These are phyloP conservation scores for Ornithoptera priamus DNA, from an alignment of 2,888 invertebrate species.

Conservation along the genomic window DNA sequence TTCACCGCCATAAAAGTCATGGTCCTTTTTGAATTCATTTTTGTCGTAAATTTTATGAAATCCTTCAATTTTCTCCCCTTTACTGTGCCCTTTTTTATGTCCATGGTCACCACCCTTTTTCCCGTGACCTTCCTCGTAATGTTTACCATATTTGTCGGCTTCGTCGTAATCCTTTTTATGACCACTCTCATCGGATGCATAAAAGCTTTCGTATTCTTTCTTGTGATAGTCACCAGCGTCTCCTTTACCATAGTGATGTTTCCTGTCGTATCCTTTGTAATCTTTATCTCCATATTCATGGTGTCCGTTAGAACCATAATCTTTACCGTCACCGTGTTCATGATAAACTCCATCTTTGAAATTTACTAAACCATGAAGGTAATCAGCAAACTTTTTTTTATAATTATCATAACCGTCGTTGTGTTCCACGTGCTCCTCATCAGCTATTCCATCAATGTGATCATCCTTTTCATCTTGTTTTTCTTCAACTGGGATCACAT, in stretches of 20 bases:
- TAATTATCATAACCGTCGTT: constrained; percentile 54
- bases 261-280: constrained; percentile 72
- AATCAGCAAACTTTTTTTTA: constrained; percentile 55
- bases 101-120: constrained; percentile 77
- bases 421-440: constrained; percentile 60
- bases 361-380: constrained; percentile 54
- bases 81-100: constrained; percentile 75
- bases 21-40: constrained; percentile 86
- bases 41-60: constrained; percentile 85
- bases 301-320: constrained; percentile 64
- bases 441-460: constrained; percentile 52
- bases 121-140: constrained; percentile 72
- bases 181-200: constrained; percentile 72
- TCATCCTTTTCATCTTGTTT: constrained; percentile 50
- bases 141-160: constrained; percentile 72
- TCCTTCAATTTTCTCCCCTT: constrained; percentile 83
- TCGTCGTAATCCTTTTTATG: constrained; percentile 76
- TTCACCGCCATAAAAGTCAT: constrained; percentile 84
- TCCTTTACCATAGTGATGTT: constrained; percentile 76
- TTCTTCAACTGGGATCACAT: constrained; percentile 66
- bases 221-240: constrained; percentile 77
- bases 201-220: constrained; percentile 75
- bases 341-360: constrained; percentile 53
- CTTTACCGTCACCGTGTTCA: constrained; percentile 62
- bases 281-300: constrained; percentile 75